Evolutionary conservation across 2,888 invertebrate species (phyloP).

Genomic region (Eledona agricola): DNA sequence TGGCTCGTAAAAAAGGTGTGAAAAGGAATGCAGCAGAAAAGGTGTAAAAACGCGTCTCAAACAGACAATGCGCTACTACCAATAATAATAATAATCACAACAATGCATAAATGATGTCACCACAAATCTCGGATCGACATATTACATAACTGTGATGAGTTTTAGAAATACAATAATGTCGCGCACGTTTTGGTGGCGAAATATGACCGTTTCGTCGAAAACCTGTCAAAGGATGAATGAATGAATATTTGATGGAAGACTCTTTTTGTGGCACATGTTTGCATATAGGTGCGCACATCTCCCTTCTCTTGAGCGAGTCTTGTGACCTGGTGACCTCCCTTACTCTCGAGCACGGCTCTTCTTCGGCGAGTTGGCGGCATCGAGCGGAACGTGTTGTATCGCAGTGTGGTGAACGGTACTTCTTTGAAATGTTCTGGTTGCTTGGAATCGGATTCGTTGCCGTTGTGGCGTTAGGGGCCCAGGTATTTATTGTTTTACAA

Average conservation of each 20-base stretch:
- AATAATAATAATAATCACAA: not conserved
- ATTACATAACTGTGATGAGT: slow-evolving; percentile 9
- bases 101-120: slow-evolving; percentile 5
- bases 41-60: slow-evolving; percentile 4
- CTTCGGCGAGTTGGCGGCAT: slow-evolving; percentile 29
- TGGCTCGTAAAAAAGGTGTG: slow-evolving; percentile 3
- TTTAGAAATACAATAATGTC: slow-evolving; percentile 11
- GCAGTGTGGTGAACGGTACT: slow-evolving; percentile 12
- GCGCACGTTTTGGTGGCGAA: slow-evolving; percentile 3
- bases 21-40: slow-evolving; percentile 8
- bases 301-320: slow-evolving; percentile 29
- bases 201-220: slow-evolving; percentile 7
- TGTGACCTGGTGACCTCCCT: slow-evolving; percentile 39
- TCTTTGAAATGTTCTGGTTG: slow-evolving; percentile 19
- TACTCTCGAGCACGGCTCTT: slow-evolving; percentile 29
- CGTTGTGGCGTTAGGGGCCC: slow-evolving; percentile 2
- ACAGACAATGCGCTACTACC: slow-evolving; percentile 1
- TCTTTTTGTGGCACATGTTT: slow-evolving; percentile 7
- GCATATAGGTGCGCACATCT: slow-evolving; percentile 15
- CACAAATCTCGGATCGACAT: slow-evolving; percentile 1
- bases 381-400: slow-evolving; percentile 24
- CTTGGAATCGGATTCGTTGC: slow-evolving; percentile 11
- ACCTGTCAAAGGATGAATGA: slow-evolving; percentile 9
- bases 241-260: slow-evolving; percentile 9
- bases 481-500: slow-evolving; percentile 16